These are phyloP conservation scores for Xestia rhomboidea DNA, from an alignment of 2,888 invertebrate species.

Conservation along the genomic window DNA sequence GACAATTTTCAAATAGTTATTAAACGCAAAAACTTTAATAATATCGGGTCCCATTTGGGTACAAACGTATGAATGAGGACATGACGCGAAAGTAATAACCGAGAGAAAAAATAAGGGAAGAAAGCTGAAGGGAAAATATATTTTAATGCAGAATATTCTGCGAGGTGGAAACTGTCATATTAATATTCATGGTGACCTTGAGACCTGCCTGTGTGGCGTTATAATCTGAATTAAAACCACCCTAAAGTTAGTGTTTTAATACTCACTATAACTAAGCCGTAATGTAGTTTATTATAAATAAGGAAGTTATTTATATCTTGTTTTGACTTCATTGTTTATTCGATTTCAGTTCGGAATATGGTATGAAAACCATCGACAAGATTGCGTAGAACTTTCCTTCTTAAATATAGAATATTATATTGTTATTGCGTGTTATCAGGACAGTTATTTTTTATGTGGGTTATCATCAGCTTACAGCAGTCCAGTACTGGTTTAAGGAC, in stretches of 20 bases:
- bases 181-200: conserved; percentile 66
- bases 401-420: neutral
- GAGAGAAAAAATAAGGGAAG: conserved; percentile 47
- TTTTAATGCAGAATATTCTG: conserved; percentile 60
- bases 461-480: neutral
- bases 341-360: neutral
- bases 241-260: conserved; percentile 56
- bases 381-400: neutral
- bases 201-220: conserved; percentile 38
- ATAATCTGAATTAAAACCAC: conserved; percentile 49
- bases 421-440: neutral
- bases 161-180: conserved; percentile 58
- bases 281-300: conserved; percentile 30
- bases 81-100: conserved; percentile 55
- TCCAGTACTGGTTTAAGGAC: neutral
- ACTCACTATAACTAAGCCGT: conserved; percentile 29
- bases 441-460: neutral
- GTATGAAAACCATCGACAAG: neutral
- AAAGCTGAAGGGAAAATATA: conserved; percentile 51
- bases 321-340: neutral
- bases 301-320: neutral
- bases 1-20: conserved; percentile 25
- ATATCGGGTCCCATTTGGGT: conserved; percentile 43
- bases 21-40: conserved; percentile 49
- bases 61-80: conserved; percentile 47